Base-by-base conservation (phyloP, 2,888 invertebrate genomes). In the Himalopsyche anomala region DNA sequence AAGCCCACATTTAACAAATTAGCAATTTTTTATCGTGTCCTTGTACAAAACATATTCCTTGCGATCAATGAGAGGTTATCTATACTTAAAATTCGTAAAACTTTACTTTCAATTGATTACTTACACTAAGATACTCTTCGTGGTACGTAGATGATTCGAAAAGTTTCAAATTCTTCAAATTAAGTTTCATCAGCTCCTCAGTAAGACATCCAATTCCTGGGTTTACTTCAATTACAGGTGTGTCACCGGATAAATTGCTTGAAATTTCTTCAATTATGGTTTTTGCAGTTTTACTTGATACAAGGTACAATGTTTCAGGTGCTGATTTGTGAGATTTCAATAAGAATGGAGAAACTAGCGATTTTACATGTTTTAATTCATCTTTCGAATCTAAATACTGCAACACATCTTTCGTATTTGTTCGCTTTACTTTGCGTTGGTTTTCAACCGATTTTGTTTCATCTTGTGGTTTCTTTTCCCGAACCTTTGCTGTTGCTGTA, bases 171-270 rank as follows among this genome's bases (percentile, higher is more conserved):
- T 91, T 90, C 11, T 92, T 91, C 42, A 94, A 91, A 28, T 92
- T 92, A 88, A 90, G 90, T 9, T 93, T 90, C 5, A 96, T 90
- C 54, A 96, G 90, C 89, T 95, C 92, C 88, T 92, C 90, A 2
- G 95, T 95, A 82, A 96, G 90, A 36, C 95, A 90, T 0, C 96
- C 96, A 74, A 95, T 91, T 0, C 96, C 96, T 0, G 96, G 95
- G 91, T 95, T 95, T 0, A 95, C 92, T 92, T 96, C 96, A n/a
- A 95, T 91, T 19, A 95, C 90, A 4, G 93, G 91, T 81, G 90
- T 89, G n/a, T 90, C 89, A 15, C 90, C 87, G 40, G 89, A 89
- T 38, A 94, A 89, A 87, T 91, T 90, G 15, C 89, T 89, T 87
- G 90, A 90, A n/a, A 94, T 90, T 45, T 91, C 89, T 40, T 90